Conservation (phyloP, 2,888 invertebrate species). For the Eilema caniola region DNA sequence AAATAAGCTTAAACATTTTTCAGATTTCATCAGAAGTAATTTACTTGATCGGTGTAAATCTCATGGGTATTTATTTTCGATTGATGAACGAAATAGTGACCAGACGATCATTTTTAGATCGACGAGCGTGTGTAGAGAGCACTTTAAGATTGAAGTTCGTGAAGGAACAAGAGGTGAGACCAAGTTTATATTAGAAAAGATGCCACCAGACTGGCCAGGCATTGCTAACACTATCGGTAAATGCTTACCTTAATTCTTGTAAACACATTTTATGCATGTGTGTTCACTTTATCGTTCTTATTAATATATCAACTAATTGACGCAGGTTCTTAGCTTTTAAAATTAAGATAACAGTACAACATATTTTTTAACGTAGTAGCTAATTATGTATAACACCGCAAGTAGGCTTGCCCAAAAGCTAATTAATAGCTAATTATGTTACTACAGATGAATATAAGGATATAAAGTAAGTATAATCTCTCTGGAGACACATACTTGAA, state of each 20-base stretch:
- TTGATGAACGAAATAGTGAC: conserved; percentile 96
- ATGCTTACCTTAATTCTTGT: neutral
- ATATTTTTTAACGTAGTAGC: conserved; percentile 1
- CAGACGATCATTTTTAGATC: conserved; percentile 94
- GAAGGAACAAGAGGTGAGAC: conserved; percentile 91
- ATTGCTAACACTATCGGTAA: neutral
- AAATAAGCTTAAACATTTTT: conserved; percentile 49
- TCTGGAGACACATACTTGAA: neutral
- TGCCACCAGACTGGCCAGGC: too few relatives aligned
- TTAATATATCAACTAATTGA: neutral
- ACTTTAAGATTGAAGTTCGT: conserved; percentile 93
- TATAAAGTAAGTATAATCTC: neutral
- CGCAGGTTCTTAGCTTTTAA: conserved; percentile 5
- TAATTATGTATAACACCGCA: conserved; percentile 7
- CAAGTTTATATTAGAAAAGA: neutral
- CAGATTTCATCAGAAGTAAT: conserved; percentile 91
- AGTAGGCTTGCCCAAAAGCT: neutral
- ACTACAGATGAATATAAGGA: neutral
- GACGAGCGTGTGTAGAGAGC: conserved; percentile 94
- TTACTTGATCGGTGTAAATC: conserved; percentile 91
- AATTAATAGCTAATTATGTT: neutral
- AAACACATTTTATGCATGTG: neutral
- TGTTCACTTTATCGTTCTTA: neutral
- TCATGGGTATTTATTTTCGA: conserved; percentile 95
- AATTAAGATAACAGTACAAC: conserved; percentile 1